Base-by-base conservation (phyloP, 2,113 vertebrate species). In the Grantiella picta region DNA sequence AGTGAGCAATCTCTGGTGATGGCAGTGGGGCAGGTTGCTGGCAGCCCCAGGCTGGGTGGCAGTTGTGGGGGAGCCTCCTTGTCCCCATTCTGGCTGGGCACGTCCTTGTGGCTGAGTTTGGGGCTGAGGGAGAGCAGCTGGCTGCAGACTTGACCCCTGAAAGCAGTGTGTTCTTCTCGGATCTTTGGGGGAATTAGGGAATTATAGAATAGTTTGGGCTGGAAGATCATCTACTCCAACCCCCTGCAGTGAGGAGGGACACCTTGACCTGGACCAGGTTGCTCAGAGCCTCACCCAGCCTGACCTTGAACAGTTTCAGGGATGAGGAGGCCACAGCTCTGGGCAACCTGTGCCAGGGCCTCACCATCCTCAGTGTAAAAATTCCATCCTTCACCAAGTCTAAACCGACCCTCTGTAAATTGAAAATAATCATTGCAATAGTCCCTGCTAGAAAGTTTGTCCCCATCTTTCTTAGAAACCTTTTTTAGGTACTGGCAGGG, bases 401-500 rank as follows among this genome's bases (percentile, higher is more conserved):
- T 3, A 15, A 82, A 50, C 12, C 15, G 40, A 5, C 11, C 17
- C 24, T 33, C 4, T 40, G 29, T 35, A 5, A 54, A 13, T 69
- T 42, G 60, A 21, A 69, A 57, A 9, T 35, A 6, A 5, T 47
- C 1, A 0, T 28, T 7, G 1, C 1, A 1, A 22, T 14, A 25
- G 25, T 6, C 11, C 11, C 31, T 64, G 2, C 8, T 53, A 8
- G 72, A 40, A 19, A 4, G 16, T n/a, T 22, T 15, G 3, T 60
- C 29, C 24, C 5, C 1, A 3, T 29, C 23, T 84, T 50, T 53
- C 14, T 50, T 16, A 0, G 17, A 21, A 12, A 11, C 5, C 10
- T 49, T 11, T 45, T 53, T 29, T 3, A 12, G 6, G 27, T 1
- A 2, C 11, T 52, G 63, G 0, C 2, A 68, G 27, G 45, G 57